Percentiles rank a stretch among this genome's conserved stretches.
Conservation (phyloP, 64 coral and sea anemone species). For the Montipora foliosa region DNA sequence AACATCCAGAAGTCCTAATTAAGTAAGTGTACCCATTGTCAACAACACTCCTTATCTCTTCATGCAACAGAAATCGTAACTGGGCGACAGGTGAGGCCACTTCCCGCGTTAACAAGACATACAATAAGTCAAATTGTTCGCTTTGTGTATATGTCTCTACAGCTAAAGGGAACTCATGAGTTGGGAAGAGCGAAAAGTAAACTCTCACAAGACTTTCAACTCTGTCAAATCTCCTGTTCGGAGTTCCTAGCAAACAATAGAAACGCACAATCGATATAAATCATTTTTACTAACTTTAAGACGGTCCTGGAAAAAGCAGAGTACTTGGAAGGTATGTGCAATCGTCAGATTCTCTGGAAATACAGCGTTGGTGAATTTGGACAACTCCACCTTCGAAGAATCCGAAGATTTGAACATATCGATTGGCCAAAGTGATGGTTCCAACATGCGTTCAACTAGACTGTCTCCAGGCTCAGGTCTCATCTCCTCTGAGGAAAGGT, state of each 20-base stretch:
- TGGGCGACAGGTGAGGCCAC: neutral
- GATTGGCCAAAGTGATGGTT: conserved; percentile 91
- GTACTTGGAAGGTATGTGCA: conserved; percentile 34
- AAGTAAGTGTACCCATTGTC: neutral
- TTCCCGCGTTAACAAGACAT: too few relatives aligned
- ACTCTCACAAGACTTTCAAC: neutral
- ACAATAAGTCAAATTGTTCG: too few relatives aligned
- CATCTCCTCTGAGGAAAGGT: conserved; percentile 84
- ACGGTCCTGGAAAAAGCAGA: conserved; percentile 28
- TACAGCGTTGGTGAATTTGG: neutral
- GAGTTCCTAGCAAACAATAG: neutral
- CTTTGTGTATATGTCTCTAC: too few relatives aligned
- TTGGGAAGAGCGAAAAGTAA: too few relatives aligned
- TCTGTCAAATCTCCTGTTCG: too few relatives aligned
- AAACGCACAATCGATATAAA: neutral
- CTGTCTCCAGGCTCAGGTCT: conserved; percentile 54
- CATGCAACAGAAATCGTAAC: neutral
- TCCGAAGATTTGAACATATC: conserved; percentile 10
- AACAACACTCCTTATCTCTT: neutral
- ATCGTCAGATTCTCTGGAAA: conserved; percentile 49
- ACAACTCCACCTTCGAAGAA: neutral
- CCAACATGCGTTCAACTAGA: conserved; percentile 56
- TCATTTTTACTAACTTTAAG: neutral
- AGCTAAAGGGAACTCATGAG: too few relatives aligned
- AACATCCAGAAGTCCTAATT: neutral